These are phyloP conservation scores for Petrolisthes cinctipes DNA, from an alignment of 2,888 invertebrate genomes.

Conservation along the genomic window DNA sequence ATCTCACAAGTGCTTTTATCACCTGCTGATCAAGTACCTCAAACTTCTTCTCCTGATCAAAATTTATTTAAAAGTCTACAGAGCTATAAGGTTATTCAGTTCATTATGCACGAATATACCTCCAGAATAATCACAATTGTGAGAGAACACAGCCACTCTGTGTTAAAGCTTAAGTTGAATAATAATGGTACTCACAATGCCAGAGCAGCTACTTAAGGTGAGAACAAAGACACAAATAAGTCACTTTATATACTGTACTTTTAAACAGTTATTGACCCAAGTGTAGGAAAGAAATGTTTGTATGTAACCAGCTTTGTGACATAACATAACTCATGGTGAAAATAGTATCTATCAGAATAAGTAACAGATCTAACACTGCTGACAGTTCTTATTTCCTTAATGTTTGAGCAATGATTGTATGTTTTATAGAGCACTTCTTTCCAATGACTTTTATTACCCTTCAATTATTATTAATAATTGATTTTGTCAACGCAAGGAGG, in stretches of 20 bases:
- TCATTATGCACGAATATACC: conserved; percentile 14
- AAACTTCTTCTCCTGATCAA: too few relatives aligned
- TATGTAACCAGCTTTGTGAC: not conserved
- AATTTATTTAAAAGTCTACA: too few relatives aligned
- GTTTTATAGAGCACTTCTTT: too few relatives aligned
- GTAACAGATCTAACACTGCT: not conserved
- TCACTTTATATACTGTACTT: conserved; percentile 5
- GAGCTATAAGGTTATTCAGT: conserved; percentile 17
- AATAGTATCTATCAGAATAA: not conserved
- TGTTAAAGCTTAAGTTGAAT: conserved; percentile 47
- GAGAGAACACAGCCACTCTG: conserved; percentile 42
- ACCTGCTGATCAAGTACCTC: not conserved
- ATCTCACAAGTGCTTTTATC: not conserved
- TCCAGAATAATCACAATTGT: conserved; percentile 38
- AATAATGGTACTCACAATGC: conserved; percentile 17
- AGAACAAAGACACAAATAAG: conserved; percentile 20
- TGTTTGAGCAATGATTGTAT: too few relatives aligned
- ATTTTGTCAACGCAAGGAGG: not conserved
- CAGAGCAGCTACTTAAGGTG: conserved; percentile 20
- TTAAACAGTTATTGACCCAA: not conserved
- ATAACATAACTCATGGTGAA: not conserved
- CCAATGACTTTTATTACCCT: too few relatives aligned
- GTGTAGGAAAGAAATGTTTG: not conserved
- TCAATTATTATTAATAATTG: too few relatives aligned
- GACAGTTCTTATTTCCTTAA: not conserved